Evolutionary conservation across 1,140 invertebrate genomes (phyloP).

Genomic region (Heliconius himera): DNA sequence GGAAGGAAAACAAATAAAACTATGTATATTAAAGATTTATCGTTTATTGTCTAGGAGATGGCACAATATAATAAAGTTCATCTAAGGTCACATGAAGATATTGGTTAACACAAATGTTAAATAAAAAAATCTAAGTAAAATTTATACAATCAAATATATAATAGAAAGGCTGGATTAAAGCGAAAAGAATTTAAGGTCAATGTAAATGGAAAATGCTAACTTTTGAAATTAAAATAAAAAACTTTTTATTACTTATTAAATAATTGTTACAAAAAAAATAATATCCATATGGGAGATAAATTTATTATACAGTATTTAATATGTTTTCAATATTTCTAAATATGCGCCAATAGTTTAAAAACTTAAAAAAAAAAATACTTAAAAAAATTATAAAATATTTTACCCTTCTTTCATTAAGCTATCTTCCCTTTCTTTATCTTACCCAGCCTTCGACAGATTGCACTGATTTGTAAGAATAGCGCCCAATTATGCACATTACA

Average conservation of each 20-base stretch:
- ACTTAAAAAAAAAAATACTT: too few relatives aligned
- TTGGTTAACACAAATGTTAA: slow-evolving; percentile 15
- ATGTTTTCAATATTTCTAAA: too few relatives aligned
- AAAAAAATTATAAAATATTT: too few relatives aligned
- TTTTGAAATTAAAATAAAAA: not conserved
- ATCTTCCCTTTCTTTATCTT: not conserved
- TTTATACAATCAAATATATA: not conserved
- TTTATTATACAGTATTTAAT: too few relatives aligned
- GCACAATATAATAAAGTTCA: slow-evolving; percentile 36
- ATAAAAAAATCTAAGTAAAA: not conserved
- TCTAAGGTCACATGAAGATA: slow-evolving; percentile 40
- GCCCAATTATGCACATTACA: not conserved
- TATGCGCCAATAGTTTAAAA: too few relatives aligned
- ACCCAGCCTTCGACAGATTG: not conserved
- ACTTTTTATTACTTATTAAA: not conserved
- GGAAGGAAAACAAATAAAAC: slow-evolving; percentile 27
- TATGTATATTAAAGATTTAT: slow-evolving; percentile 6
- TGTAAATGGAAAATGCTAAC: not conserved
- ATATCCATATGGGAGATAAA: too few relatives aligned
- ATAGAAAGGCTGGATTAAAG: not conserved
- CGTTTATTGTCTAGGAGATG: slow-evolving; percentile 47
- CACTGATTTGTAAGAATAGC: too few relatives aligned
- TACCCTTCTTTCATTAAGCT: too few relatives aligned
- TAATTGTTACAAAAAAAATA: not conserved
- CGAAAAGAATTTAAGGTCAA: not conserved